phyloP scores from a whole-genome alignment of 2,797 vertebrate genomes.

The Oreonectes daqikongensis region DNA sequence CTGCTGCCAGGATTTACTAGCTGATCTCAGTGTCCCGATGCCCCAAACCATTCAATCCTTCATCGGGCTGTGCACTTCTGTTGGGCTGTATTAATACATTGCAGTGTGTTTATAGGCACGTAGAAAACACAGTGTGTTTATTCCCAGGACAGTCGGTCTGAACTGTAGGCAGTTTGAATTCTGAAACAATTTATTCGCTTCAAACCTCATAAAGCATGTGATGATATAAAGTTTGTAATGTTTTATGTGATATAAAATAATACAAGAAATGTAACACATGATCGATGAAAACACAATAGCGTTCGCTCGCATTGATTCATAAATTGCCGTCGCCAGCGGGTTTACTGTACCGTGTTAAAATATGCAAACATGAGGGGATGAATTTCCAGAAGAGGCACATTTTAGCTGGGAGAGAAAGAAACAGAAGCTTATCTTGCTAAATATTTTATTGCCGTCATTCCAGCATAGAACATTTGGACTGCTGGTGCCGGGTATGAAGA shows the following conservation, averaged over 20 bases:
- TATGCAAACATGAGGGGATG: conserved; percentile 35
- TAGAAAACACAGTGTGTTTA: background rate
- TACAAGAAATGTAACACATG: too few species aligned
- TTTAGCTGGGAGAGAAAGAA: conserved; percentile 55
- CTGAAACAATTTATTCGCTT: background rate
- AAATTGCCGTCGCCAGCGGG: too few species aligned
- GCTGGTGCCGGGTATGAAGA: conserved; percentile 46
- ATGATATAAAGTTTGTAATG: conserved; percentile 25
- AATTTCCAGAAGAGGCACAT: conserved; percentile 47
- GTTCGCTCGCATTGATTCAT: conserved; percentile 28
- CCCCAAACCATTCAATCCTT: background rate
- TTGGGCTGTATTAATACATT: background rate
- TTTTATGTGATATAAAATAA: too few species aligned
- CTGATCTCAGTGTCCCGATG: background rate
- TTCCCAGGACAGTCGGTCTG: too few species aligned
- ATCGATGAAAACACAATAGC: background rate
- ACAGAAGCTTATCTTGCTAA: conserved; percentile 71
- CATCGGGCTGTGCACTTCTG: background rate
- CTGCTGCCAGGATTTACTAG: background rate
- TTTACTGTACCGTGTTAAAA: too few species aligned
- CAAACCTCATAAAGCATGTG: conserved; percentile 1
- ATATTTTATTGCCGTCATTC: conserved; percentile 70
- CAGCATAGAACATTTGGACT: conserved; percentile 66
- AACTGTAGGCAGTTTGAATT: background rate
- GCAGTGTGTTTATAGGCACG: background rate